Evolutionary conservation across 1,140 invertebrate species (phyloP).

Genomic region (Drosophila pachea): DNA sequence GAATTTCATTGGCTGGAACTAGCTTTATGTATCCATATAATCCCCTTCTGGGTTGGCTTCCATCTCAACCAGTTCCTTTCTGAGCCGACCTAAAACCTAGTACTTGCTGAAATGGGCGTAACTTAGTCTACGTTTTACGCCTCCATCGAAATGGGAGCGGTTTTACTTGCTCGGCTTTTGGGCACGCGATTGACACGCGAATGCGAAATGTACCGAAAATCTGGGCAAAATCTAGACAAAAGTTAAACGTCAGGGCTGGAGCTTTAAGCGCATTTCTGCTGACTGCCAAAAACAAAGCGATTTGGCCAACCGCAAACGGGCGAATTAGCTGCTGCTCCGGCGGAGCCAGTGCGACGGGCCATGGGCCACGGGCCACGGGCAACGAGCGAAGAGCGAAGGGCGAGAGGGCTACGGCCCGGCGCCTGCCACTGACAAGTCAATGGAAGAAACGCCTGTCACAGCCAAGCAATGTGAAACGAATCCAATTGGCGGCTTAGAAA

Average conservation of each 20-base stretch:
- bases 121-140: slow-evolving; percentile 23
- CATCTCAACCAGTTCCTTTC: too few species aligned
- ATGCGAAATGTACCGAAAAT: slow-evolving; percentile 14
- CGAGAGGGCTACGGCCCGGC: not conserved
- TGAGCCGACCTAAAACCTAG: not conserved
- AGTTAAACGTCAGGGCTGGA: not conserved
- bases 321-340: slow-evolving; percentile 52
- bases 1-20: not conserved
- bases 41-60: not conserved
- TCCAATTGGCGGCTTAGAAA: slow-evolving; percentile 61
- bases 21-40: too few species aligned
- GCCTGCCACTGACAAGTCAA: slow-evolving; percentile 59
- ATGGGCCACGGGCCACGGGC: too few species aligned
- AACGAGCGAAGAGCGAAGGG: too few species aligned
- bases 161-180: slow-evolving; percentile 5
- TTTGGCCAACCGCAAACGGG: slow-evolving; percentile 51
- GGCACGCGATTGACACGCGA: slow-evolving; percentile 44
- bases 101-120: slow-evolving; percentile 32
- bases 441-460: slow-evolving; percentile 59
- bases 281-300: slow-evolving; percentile 56
- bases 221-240: slow-evolving; percentile 21
- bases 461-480: slow-evolving; percentile 56
- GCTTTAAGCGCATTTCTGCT: slow-evolving; percentile 13
- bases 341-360: too few species aligned
- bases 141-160: slow-evolving; percentile 19